A percentile compares a stretch with the other conserved stretches of the same genome.
Evolutionary conservation across 2,113 vertebrate species (phyloP).

Genomic region (Orthonyx spaldingii): DNA sequence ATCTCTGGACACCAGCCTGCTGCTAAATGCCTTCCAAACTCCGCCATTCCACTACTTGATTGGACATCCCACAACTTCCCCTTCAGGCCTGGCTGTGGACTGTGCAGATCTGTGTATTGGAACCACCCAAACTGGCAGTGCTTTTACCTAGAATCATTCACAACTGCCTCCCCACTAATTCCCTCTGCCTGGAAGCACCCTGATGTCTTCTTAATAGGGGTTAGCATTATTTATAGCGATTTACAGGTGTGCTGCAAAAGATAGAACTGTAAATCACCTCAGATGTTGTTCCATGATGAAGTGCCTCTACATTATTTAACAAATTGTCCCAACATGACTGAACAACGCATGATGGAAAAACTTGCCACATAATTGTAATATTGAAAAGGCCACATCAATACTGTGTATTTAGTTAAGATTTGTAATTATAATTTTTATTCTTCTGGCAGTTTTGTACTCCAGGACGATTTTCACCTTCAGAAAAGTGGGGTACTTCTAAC

Average conservation of each 20-base stretch:
- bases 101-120: fast-evolving
- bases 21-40: background rate
- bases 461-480: background rate
- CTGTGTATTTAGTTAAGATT: background rate
- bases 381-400: background rate
- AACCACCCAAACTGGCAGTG: background rate
- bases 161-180: background rate
- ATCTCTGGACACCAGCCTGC: background rate
- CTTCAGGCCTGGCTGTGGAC: background rate
- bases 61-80: background rate
- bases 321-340: conserved; percentile 1
- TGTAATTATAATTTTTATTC: background rate
- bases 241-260: conserved; percentile 33
- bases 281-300: background rate
- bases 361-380: background rate
- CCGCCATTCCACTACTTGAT: background rate
- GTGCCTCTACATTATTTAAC: background rate
- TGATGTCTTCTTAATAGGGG: background rate
- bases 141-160: background rate
- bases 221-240: background rate
- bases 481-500: background rate
- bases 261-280: background rate
- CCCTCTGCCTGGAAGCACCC: background rate
- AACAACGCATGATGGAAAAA: background rate
- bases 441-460: background rate